Evolutionary conservation across 2,113 vertebrate species (phyloP), one percentile per base, ranked within the genome.

Genomic region (Oenanthe oenanthe): DNA sequence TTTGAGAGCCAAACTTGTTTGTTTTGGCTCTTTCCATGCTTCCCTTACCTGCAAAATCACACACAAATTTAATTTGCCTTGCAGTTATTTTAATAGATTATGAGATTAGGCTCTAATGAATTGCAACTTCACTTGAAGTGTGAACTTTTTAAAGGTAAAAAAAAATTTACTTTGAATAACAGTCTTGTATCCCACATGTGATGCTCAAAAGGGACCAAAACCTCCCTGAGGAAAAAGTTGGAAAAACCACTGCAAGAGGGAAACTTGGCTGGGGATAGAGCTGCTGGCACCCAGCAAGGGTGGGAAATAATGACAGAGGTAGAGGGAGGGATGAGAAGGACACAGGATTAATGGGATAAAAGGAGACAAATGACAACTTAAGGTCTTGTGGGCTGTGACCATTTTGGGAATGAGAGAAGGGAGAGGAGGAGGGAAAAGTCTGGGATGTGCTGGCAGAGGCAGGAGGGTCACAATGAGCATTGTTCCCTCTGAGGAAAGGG

Each of bases 391-490:
- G 50, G 81, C 51, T 78, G 87, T 68, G 84, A 82, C 45, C 1
- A 1, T 50, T 86, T 72, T 61, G 66, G 84, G 73, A 92, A 91
- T n/a, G 47, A 81, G 53, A 1, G 20, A 45, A 81, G 7, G 4
- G 17, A 36, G n/a, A 13, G 51, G 14, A 72, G 32, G 51, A 66
- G 34, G 42, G 21, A 42, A 36, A 51, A 12, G 63, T 34, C 75
- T 66, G 45, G 38, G 67, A 45, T 0, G 2, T 6, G 61, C 2
- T 29, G 34, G 76, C 25, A 66, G 47, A 45, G 31, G 36, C 4
- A 0, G 62, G 20, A n/a, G 80, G 45, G 42, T 5, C 34, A 83
- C 58, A 61, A 15, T 0, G 1, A 72, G 71, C 42, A 75, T 63
- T 1, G 13, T 32, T 54, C 32, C 28, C 54, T 56, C 4, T 2